These are phyloP conservation scores for Drosophila azteca DNA, from an alignment of 1,140 invertebrate genomes.

Conservation along the genomic window DNA sequence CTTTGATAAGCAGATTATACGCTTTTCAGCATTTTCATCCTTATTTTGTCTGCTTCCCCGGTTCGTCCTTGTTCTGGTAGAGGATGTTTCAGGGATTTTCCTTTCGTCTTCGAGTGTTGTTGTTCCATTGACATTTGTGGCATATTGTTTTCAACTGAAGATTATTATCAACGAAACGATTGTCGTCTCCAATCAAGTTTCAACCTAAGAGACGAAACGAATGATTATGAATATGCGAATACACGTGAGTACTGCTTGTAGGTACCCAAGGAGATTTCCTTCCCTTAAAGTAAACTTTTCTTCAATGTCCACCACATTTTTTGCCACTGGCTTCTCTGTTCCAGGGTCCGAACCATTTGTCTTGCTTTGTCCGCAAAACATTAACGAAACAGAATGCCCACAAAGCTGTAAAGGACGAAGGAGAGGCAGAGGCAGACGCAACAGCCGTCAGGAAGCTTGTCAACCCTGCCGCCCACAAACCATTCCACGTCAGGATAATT, in stretches of 20 bases:
- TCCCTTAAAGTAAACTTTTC: constrained; percentile 11
- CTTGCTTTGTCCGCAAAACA: constrained; percentile 67
- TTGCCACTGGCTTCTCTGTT: background rate
- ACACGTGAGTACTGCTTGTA: background rate
- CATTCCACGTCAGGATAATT: constrained; percentile 75
- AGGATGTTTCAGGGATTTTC: constrained; percentile 43
- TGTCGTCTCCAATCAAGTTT: constrained; percentile 5
- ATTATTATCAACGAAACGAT: constrained; percentile 22
- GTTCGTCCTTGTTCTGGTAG: constrained; percentile 9
- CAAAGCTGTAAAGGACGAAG: constrained; percentile 27
- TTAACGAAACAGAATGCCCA: constrained; percentile 44
- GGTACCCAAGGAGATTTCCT: background rate
- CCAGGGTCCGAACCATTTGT: constrained; percentile 52
- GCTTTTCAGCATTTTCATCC: constrained; percentile 48
- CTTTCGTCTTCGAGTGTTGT: constrained; percentile 18
- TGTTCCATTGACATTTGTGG: constrained; percentile 60
- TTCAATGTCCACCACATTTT: constrained; percentile 5
- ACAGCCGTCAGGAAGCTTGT: constrained; percentile 35
- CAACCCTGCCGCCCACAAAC: constrained; percentile 49
- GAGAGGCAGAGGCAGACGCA: constrained; percentile 12
- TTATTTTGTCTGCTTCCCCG: constrained; percentile 21
- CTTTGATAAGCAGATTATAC: constrained; percentile 74
- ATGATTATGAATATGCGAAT: background rate
- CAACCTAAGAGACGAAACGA: no score
- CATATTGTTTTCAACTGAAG: constrained; percentile 56